phyloP scores from a whole-genome alignment of 64 coral and sea anemone genomes.

The Dendronephthya gigantea region DNA sequence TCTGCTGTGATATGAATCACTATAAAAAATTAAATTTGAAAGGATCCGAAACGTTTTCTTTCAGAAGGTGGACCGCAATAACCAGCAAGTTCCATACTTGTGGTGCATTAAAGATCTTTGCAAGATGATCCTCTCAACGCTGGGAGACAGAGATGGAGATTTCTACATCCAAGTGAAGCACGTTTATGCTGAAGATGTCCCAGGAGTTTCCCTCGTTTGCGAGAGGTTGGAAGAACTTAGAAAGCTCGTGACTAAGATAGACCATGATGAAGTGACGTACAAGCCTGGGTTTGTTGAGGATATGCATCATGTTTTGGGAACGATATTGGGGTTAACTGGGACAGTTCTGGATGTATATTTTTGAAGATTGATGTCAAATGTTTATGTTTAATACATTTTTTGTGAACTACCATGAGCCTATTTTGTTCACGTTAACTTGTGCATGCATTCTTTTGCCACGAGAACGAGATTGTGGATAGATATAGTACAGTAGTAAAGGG shows the following conservation, averaged over 20 bases:
- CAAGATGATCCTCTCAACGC: not conserved
- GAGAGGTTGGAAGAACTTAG: not conserved
- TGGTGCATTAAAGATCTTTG: not conserved
- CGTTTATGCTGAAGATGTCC: not conserved
- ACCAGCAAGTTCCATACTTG: not conserved
- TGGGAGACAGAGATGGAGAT: not conserved
- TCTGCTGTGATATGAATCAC: no score
- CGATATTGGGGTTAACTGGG: not conserved
- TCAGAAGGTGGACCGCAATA: not conserved
- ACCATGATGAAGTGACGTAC: constrained; percentile 1
- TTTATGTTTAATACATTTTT: no score
- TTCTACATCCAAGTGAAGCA: not conserved
- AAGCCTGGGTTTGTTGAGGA: not conserved
- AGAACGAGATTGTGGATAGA: no score
- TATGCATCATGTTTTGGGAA: not conserved
- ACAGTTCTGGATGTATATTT: not conserved
- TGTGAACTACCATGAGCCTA: no score
- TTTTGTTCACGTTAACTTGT: no score
- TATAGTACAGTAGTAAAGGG: no score
- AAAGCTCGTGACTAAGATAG: not conserved
- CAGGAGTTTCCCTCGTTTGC: not conserved
- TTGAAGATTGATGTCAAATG: not conserved
- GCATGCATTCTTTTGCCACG: no score
- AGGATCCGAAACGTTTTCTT: not conserved
- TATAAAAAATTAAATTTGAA: not conserved